phyloP scores from a whole-genome alignment of 2,113 vertebrate species.

The Rhombomys opimus region DNA sequence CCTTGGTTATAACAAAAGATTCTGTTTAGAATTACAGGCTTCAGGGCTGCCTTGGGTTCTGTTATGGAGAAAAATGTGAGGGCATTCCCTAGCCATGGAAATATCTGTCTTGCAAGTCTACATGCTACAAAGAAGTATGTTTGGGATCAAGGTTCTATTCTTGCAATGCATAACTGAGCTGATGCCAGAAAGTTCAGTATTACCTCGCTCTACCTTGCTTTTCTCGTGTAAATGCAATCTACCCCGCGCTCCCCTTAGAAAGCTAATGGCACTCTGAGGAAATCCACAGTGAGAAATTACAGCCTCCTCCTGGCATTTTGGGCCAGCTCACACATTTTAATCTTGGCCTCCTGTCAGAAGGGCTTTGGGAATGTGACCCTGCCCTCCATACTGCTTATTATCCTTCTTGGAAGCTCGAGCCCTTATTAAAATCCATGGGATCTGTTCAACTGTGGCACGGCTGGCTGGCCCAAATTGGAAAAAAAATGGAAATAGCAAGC shows the following conservation, averaged over 20 bases:
- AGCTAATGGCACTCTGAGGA: slow-evolving; percentile 64
- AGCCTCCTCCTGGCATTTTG: slow-evolving; percentile 43
- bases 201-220: not conserved
- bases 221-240: slow-evolving; percentile 14
- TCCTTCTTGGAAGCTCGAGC: slow-evolving; percentile 55
- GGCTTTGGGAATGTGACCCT: slow-evolving; percentile 62
- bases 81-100: not conserved
- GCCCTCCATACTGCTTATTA: slow-evolving; percentile 64
- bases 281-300: slow-evolving; percentile 55
- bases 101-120: not conserved
- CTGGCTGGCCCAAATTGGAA: slow-evolving; percentile 42
- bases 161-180: slow-evolving; percentile 26
- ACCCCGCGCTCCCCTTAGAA: not conserved
- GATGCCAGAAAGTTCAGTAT: not conserved
- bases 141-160: slow-evolving; percentile 58
- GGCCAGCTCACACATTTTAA: slow-evolving; percentile 55
- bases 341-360: slow-evolving; percentile 56
- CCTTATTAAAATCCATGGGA: slow-evolving; percentile 77
- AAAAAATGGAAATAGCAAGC: slow-evolving; percentile 64
- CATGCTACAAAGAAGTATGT: not conserved
- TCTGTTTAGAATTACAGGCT: not conserved
- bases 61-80: not conserved
- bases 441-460: not conserved
- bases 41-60: not conserved
- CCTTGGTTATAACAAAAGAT: not conserved